phyloP scores from a whole-genome alignment of 2,888 invertebrate genomes.

The Drosophila peninsularis region DNA sequence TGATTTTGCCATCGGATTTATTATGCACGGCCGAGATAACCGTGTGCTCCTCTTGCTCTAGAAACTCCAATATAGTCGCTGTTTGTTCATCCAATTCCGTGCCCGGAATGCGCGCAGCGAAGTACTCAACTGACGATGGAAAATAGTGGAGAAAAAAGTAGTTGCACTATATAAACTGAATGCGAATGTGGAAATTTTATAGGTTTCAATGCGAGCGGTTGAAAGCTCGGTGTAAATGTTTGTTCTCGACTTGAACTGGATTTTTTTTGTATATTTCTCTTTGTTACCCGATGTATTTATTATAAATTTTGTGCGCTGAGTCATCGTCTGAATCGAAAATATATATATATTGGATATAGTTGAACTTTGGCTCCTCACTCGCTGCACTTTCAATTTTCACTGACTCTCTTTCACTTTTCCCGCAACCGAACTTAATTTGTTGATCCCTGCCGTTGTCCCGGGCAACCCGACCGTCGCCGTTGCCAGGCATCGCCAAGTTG shows the following conservation, averaged over 20 bases:
- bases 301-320: slow-evolving; percentile 82
- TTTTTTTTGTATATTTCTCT: background rate
- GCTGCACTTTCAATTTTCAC: slow-evolving; percentile 69
- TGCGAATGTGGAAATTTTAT: slow-evolving; percentile 29
- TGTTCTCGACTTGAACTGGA: slow-evolving; percentile 3
- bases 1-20: slow-evolving; percentile 84
- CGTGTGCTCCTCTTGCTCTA: slow-evolving; percentile 85
- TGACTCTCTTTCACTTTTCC: slow-evolving; percentile 64
- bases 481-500: slow-evolving; percentile 49
- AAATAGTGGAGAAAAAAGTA: background rate
- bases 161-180: background rate
- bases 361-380: slow-evolving; percentile 14
- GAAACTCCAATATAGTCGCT: slow-evolving; percentile 85
- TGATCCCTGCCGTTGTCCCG: slow-evolving; percentile 53
- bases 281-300: slow-evolving; percentile 84
- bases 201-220: slow-evolving; percentile 20
- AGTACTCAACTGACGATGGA: slow-evolving; percentile 81
- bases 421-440: slow-evolving; percentile 49
- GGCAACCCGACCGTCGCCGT: slow-evolving; percentile 45
- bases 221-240: slow-evolving; percentile 2
- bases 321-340: slow-evolving; percentile 37
- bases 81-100: slow-evolving; percentile 81
- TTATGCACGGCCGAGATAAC: slow-evolving; percentile 85
- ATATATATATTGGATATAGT: background rate
- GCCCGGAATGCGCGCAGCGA: slow-evolving; percentile 77